A percentile compares a stretch with the other conserved stretches of the same genome.
phyloP scores from a whole-genome alignment of 2,113 vertebrate genomes.

The Centropristis striata region DNA sequence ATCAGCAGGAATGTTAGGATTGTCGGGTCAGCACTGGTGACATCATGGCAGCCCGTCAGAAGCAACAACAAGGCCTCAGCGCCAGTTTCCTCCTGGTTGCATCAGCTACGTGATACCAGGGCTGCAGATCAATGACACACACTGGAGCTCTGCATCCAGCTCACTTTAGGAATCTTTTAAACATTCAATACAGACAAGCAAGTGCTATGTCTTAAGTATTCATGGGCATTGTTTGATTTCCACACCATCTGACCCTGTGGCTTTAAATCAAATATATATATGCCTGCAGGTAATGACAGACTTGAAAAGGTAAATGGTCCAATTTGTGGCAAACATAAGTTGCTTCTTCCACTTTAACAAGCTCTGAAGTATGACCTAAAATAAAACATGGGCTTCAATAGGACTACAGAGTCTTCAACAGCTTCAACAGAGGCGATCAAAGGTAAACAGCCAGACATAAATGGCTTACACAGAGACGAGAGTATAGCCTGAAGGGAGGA shows the following conservation, averaged over 20 bases:
- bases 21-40: constrained; percentile 80
- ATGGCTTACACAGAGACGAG: constrained; percentile 22
- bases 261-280: not conserved
- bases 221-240: not conserved
- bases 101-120: constrained; percentile 68
- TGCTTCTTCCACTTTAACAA: not conserved
- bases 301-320: not conserved
- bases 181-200: constrained; percentile 11
- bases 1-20: constrained; percentile 79
- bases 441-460: constrained; percentile 34
- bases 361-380: not conserved
- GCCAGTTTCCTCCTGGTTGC: constrained; percentile 72
- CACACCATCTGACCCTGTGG: not conserved
- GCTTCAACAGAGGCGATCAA: constrained; percentile 28
- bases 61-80: constrained; percentile 58
- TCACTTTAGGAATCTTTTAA: constrained; percentile 18
- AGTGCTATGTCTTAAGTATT: not conserved
- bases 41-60: constrained; percentile 73
- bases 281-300: constrained; percentile 9
- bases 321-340: not conserved
- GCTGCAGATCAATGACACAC: constrained; percentile 45
- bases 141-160: constrained; percentile 29
- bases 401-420: constrained; percentile 7
- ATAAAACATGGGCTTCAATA: not conserved
- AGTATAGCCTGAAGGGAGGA: constrained; percentile 18